phyloP scores from a whole-genome alignment of 2,797 vertebrate species.

The Toxotes lorentzi region DNA sequence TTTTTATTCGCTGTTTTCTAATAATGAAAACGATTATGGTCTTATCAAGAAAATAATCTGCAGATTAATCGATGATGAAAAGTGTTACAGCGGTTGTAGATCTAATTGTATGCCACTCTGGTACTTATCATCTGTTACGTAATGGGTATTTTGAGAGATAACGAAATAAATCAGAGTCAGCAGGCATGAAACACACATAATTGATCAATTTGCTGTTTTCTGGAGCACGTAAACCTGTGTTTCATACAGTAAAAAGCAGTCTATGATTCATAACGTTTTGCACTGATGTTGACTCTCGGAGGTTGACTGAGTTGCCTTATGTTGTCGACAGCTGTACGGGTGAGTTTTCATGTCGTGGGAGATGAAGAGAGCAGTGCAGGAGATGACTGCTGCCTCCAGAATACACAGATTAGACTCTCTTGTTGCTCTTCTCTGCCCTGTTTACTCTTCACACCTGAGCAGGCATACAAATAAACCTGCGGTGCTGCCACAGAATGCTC shows the following conservation, averaged over 20 bases:
- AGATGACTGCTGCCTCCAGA: conserved; percentile 58
- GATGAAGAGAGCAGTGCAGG: conserved; percentile 47
- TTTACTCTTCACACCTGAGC: conserved; percentile 76
- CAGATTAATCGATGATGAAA: neutral
- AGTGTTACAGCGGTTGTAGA: neutral
- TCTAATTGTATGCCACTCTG: conserved; percentile 18
- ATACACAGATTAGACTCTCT: conserved; percentile 67
- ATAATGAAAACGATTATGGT: neutral
- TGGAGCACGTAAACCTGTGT: conserved; percentile 12
- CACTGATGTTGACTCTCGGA: conserved; percentile 10
- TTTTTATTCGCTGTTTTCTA: neutral
- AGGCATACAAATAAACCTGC: conserved; percentile 75
- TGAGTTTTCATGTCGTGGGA: conserved; percentile 49
- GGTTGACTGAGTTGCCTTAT: conserved; percentile 24
- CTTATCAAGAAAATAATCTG: neutral
- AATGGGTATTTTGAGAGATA: conserved; percentile 23
- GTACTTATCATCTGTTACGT: conserved; percentile 33
- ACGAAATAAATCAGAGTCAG: conserved; percentile 23
- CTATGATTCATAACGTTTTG: conserved; percentile 7
- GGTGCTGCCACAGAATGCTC: conserved; percentile 63
- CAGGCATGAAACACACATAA: conserved; percentile 31
- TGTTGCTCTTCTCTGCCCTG: conserved; percentile 61
- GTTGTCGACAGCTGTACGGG: conserved; percentile 34
- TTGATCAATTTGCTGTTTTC: conserved; percentile 31
- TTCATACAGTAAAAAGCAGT: conserved; percentile 1